A percentile compares a stretch with the other conserved stretches of the same genome.
These are phyloP conservation scores for Mohoua ochrocephala DNA, from an alignment of 2,113 vertebrate genomes.

Conservation along the genomic window DNA sequence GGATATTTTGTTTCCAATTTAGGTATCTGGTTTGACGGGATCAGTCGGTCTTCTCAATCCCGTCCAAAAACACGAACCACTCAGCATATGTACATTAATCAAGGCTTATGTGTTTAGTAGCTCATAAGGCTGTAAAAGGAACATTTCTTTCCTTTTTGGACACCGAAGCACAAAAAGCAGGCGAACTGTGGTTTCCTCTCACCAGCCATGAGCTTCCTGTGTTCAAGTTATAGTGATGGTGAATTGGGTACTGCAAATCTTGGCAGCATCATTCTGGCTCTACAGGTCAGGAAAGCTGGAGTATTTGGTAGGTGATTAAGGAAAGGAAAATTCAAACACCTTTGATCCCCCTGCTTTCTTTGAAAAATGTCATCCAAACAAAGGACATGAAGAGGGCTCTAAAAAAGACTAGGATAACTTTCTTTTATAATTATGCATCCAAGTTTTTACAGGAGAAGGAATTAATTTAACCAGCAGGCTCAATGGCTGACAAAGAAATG, in stretches of 20 bases:
- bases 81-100: background rate
- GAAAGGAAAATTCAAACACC: background rate
- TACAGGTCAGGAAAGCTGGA: background rate
- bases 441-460: background rate
- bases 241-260: background rate
- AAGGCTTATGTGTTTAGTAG: background rate
- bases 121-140: background rate
- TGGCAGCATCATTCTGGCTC: background rate
- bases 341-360: background rate
- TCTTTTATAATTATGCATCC: background rate
- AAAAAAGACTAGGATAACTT: background rate
- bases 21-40: background rate
- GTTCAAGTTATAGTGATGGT: background rate
- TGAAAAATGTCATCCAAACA: background rate
- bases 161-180: background rate
- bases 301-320: background rate
- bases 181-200: background rate
- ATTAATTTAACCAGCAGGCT: background rate
- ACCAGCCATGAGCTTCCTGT: background rate
- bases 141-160: background rate
- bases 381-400: background rate
- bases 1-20: background rate
- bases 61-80: background rate
- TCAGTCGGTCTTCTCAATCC: background rate
- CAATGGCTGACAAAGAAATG: background rate